These are phyloP conservation scores for Trichogramma dendrolimi DNA, from an alignment of 2,888 invertebrate species.

Conservation along the genomic window DNA sequence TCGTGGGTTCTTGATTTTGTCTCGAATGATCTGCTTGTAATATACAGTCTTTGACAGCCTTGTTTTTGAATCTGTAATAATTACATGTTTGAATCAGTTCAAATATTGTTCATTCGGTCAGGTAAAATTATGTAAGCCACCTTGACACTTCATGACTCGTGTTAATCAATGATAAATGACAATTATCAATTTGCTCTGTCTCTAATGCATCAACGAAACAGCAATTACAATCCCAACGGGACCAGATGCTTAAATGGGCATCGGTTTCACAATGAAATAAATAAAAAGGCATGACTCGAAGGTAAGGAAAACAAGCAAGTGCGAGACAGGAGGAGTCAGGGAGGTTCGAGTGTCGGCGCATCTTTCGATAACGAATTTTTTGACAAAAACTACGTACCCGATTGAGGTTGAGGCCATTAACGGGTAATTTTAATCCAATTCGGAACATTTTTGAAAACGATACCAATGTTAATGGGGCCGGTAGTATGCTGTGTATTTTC, in stretches of 20 bases:
- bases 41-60: conserved; percentile 39
- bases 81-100: conserved; percentile 19
- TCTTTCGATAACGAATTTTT: no score
- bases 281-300: no score
- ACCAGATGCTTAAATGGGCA: no score
- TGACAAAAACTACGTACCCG: conserved; percentile 39
- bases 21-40: conserved; percentile 38
- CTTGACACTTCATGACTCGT: conserved; percentile 32
- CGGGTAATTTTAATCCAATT: conserved; percentile 52
- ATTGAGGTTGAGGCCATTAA: conserved; percentile 43
- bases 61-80: conserved; percentile 44
- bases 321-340: no score
- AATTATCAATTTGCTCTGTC: no score
- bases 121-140: conserved; percentile 48
- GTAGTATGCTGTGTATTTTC: neutral
- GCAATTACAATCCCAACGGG: no score
- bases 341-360: no score
- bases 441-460: conserved; percentile 51
- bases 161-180: no score
- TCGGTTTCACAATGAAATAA: no score
- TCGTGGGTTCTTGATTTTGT: conserved; percentile 38
- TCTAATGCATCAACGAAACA: no score
- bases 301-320: no score
- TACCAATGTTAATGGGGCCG: conserved; percentile 9
- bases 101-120: conserved; percentile 19